These are phyloP conservation scores for Polydesmus complanatus DNA, from an alignment of 2,888 invertebrate genomes.

Conservation along the genomic window DNA sequence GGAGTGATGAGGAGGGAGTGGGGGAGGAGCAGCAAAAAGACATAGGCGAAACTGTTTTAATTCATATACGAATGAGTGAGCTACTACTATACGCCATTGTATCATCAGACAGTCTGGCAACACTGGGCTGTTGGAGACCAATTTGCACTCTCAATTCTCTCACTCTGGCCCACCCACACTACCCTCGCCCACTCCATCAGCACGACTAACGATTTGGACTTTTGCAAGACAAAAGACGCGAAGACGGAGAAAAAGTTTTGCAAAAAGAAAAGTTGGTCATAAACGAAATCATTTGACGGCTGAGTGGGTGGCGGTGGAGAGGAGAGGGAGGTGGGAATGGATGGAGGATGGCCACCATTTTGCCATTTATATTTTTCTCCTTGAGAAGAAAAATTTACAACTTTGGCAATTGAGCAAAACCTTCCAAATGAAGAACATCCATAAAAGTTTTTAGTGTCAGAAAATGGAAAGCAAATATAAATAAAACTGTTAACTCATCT, in stretches of 20 bases:
- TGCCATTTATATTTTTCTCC: background rate
- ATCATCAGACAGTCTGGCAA: background rate
- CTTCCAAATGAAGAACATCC: background rate
- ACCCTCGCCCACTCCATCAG: background rate
- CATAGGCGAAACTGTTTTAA: background rate
- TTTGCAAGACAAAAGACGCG: background rate
- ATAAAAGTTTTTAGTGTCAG: background rate
- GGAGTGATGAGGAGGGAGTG: background rate
- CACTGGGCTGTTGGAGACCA: background rate
- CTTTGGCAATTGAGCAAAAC: background rate
- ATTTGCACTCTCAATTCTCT: background rate
- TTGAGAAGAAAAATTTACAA: background rate
- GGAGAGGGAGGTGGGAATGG: too few species aligned
- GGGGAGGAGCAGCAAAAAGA: background rate
- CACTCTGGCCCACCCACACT: background rate
- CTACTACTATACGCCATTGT: background rate
- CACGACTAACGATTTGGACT: too few species aligned
- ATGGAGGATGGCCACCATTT: background rate
- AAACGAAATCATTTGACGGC: background rate
- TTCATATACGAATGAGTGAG: background rate
- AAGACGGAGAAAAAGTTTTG: background rate
- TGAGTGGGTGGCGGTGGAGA: background rate
- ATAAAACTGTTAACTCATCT: background rate
- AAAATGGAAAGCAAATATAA: background rate
- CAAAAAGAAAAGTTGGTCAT: background rate